These are phyloP conservation scores for Lepus timidus DNA, from an alignment of 2,113 vertebrate genomes.

Conservation along the genomic window DNA sequence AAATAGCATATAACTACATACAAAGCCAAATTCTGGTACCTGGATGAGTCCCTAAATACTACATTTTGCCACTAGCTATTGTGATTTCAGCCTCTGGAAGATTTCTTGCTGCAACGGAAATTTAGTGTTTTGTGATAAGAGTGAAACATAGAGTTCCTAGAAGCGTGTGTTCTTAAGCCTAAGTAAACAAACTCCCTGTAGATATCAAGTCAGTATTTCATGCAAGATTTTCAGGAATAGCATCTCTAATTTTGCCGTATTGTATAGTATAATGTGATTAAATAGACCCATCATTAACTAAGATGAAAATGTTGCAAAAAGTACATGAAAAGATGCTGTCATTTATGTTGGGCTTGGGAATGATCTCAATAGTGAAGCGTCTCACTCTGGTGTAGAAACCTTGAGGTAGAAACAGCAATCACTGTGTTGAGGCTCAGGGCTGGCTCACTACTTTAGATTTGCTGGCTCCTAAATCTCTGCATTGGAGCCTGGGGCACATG, in stretches of 20 bases:
- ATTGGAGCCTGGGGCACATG: not conserved
- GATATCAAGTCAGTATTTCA: conserved; percentile 28
- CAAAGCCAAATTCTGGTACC: not conserved
- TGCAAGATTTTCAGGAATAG: not conserved
- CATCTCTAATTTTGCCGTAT: conserved; percentile 5
- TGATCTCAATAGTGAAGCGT: conserved; percentile 24
- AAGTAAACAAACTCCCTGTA: not conserved
- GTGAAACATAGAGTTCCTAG: not conserved
- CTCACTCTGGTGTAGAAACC: conserved; percentile 33
- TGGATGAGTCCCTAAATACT: not conserved
- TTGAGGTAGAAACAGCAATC: conserved; percentile 16
- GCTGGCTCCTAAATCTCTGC: not conserved
- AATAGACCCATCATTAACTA: conserved; percentile 40
- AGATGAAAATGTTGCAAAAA: conserved; percentile 65
- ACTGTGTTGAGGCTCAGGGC: not conserved
- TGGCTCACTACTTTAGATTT: not conserved
- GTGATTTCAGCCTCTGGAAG: conserved; percentile 19
- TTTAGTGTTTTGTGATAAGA: conserved; percentile 26
- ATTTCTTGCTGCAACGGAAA: conserved; percentile 12
- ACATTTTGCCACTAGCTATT: conserved; percentile 28
- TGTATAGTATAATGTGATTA: conserved; percentile 49
- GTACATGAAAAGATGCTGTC: not conserved
- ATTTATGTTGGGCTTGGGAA: conserved; percentile 3
- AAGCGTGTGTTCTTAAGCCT: not conserved
- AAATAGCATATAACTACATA: conserved; percentile 1